Conservation (phyloP, 2,113 vertebrate species). For the Onychorhynchus coronatus region DNA sequence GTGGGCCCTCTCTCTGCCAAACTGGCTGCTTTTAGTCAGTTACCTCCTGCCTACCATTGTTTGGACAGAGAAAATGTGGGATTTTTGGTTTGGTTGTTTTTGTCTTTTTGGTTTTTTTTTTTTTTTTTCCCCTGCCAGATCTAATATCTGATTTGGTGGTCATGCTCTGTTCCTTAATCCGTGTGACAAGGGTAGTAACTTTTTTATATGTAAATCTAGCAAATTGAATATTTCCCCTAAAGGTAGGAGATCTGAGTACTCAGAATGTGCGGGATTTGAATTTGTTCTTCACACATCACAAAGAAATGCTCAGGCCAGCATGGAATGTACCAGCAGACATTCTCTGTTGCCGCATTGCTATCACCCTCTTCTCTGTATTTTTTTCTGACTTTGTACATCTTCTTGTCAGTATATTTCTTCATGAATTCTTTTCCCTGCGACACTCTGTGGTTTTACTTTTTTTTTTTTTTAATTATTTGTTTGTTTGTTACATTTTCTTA, state of each 20-base stretch:
- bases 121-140: background rate
- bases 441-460: background rate
- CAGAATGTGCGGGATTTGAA: background rate
- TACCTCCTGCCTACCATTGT: background rate
- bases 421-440: background rate
- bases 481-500: background rate
- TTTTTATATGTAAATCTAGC: background rate
- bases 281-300: background rate
- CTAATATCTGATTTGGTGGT: background rate
- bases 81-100: background rate
- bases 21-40: background rate
- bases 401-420: background rate
- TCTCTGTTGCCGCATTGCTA: background rate
- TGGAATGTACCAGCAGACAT: background rate
- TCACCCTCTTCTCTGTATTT: background rate
- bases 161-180: background rate
- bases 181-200: fast-evolving
- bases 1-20: background rate
- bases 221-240: background rate
- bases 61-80: background rate
- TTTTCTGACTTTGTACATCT: background rate
- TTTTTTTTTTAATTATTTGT: background rate
- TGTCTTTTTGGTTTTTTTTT: background rate
- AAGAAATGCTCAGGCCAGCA: background rate
- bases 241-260: background rate